Base-by-base conservation (phyloP, 2,797 vertebrate genomes). In the Paratrypauchen microcephalus region DNA sequence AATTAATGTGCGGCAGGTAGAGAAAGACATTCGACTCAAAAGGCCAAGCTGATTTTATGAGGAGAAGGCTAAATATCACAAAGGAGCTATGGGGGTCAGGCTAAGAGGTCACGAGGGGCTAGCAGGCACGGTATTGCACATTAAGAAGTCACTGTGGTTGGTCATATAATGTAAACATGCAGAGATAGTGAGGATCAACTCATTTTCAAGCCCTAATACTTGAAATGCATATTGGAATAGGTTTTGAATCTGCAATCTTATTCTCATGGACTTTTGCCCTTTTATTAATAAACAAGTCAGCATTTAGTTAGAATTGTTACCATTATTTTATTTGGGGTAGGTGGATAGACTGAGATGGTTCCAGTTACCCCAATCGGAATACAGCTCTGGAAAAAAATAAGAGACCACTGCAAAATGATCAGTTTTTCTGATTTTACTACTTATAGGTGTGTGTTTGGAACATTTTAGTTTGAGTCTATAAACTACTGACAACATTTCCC, bases 1-100 rank as follows among this genome's bases (percentile, higher is more conserved):
- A 94, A 95, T 95, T 94, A 94, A 93, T 92, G 94, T 87, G 87
- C 92, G 92, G 79, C 94, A 94, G 90, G 92, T 93, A 93, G 90
- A 90, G 92, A 60, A 94, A 93, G 92, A 91, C 94, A 93, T 92
- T 91, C 91, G 90, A 92, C 92, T 93, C 89, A 63, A 92, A 93
- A 92, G 91, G 88, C 91, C 79, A 89, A 91, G 89, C 91, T 93
- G 92, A 92, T 91, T 85, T 88, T 87, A 90, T 86, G 89, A 92
- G 91, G 88, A 83, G 86, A 89, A 88, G 90, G 89, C 92, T 91
- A 93, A 93, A 92, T 91, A 89, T 91, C 78, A 66, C 69, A 84
- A 59, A 8, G 7, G 41, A 81, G 74, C 73, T 11, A 60, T 12
- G 24, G 11, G 69, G 78, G 78, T 84, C 70, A 50, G 32, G 56